A percentile compares a stretch with the other conserved stretches of the same genome.
Evolutionary conservation across 2,888 invertebrate genomes (phyloP).

Genomic region (Andrena bucephala): DNA sequence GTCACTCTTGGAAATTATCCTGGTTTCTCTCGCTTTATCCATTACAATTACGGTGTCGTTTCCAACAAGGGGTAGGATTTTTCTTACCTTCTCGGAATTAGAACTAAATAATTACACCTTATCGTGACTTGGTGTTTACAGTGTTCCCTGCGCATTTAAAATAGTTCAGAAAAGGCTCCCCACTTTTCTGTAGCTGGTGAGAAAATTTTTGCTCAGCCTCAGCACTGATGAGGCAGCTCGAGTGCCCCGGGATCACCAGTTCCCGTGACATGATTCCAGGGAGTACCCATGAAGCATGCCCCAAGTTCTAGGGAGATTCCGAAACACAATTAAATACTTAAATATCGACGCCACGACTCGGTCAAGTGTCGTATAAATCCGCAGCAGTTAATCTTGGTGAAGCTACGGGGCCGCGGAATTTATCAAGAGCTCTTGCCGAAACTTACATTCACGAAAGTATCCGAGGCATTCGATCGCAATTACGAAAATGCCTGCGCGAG

Average conservation of each 20-base stretch:
- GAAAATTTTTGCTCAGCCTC: too few species aligned
- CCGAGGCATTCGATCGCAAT: constrained; percentile 33
- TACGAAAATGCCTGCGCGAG: constrained; percentile 32
- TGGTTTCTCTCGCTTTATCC: background rate
- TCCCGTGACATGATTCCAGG: too few species aligned
- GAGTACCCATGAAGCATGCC: too few species aligned
- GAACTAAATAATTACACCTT: background rate
- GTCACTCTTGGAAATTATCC: background rate
- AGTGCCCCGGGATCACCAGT: too few species aligned
- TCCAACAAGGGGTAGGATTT: background rate
- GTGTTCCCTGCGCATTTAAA: constrained; percentile 29
- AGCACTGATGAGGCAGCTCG: too few species aligned
- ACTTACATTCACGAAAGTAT: constrained; percentile 27
- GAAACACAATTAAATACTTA: constrained; percentile 14
- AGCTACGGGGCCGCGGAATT: constrained; percentile 7
- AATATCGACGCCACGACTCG: constrained; percentile 2
- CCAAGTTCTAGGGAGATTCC: background rate
- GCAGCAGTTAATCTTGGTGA: constrained; percentile 4
- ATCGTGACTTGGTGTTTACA: constrained; percentile 16
- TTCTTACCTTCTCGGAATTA: background rate
- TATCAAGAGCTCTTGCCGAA: constrained; percentile 12
- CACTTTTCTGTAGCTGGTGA: too few species aligned
- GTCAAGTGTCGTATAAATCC: constrained; percentile 17
- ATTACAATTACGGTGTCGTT: background rate
- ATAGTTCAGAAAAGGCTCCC: too few species aligned